These are phyloP conservation scores for Acrossocheilus wenchowensis DNA, from an alignment of 2,797 vertebrate genomes.

Conservation along the genomic window DNA sequence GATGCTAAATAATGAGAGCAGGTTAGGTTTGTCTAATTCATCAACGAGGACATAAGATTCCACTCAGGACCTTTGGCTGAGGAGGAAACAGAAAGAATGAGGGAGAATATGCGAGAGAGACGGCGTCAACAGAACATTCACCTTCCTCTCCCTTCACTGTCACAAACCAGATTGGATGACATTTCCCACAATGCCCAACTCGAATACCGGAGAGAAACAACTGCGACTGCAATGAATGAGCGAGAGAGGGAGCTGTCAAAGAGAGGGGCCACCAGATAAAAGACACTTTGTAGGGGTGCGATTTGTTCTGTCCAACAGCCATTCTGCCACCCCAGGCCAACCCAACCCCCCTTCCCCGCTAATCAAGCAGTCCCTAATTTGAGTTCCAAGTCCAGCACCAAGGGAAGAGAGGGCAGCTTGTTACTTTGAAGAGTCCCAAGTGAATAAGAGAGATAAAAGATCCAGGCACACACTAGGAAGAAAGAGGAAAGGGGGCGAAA, in stretches of 20 bases:
- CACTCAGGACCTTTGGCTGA: conserved; percentile 51
- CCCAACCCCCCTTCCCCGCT: conserved; percentile 70
- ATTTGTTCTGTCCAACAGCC: conserved; percentile 88
- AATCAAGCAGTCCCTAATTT: conserved; percentile 92
- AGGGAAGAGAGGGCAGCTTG: conserved; percentile 91
- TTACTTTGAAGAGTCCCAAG: conserved; percentile 94
- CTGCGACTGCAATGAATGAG: conserved; percentile 83
- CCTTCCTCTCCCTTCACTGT: conserved; percentile 82
- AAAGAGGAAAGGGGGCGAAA: conserved; percentile 70
- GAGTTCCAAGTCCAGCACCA: conserved; percentile 91
- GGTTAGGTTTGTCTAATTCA: conserved; percentile 70
- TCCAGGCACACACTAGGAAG: conserved; percentile 84
- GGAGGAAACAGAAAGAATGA: conserved; percentile 19
- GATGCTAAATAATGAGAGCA: conserved; percentile 72
- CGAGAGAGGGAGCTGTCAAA: conserved; percentile 79
- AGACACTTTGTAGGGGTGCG: conserved; percentile 92
- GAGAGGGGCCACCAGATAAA: conserved; percentile 88
- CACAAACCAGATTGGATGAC: conserved; percentile 91
- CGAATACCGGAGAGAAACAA: conserved; percentile 84
- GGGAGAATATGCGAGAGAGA: conserved; percentile 1
- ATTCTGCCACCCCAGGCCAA: conserved; percentile 60
- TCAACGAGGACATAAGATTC: conserved; percentile 63
- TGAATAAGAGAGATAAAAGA: conserved; percentile 98
- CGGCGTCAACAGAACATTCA: conserved; percentile 32
- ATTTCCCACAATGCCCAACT: conserved; percentile 78